Evolutionary conservation across 2,888 invertebrate genomes (phyloP), one percentile per base, ranked within the genome.

Genomic region (Iselma pallidipennis): DNA sequence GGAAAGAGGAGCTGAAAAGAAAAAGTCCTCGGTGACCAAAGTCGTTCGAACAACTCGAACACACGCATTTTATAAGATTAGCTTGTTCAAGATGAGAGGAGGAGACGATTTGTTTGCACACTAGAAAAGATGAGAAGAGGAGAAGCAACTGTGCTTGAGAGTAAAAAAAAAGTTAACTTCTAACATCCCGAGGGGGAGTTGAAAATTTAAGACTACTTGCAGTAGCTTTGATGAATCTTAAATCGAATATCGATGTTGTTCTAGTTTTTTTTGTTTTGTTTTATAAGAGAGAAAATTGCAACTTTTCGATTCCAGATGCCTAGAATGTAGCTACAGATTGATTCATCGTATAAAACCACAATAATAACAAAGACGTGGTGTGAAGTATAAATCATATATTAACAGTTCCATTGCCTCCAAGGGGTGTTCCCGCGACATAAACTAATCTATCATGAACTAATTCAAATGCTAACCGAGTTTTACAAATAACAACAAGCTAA

Each of bases 61-160:
- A 57, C 58, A 57, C 62, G 50, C 57, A 58, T 62, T 61, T 33
- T 45, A 61, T 51, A 26, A 49, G 25, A 55, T 55, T 49, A 60
- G 51, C 48, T 60, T 51, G 45, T 60, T 56, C 25, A 49, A 48
- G 29, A 42, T 52, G 12, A 45, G 49, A 55, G 49, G 10, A 29
- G 16, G 42, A 21, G 2, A 21, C 45, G 28, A 53, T 48, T 52
- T 52, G 42, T 37, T 51, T 57, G 51, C n/a, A 37, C 16, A 2
- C 2, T 19, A 37, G 6, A 37, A 16, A 37, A 37, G 37, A 16
- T 16, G 37, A 16, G 16, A 37, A 16, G 16, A 37, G 2, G 29
- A n/a, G n/a, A n/a, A n/a, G n/a, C n/a, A n/a, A n/a, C n/a, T n/a
- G n/a, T n/a, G n/a, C n/a, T n/a, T n/a, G n/a, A n/a, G n/a, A n/a